phyloP scores from a whole-genome alignment of 2,888 invertebrate species.

The Meteorus cinctellus region DNA sequence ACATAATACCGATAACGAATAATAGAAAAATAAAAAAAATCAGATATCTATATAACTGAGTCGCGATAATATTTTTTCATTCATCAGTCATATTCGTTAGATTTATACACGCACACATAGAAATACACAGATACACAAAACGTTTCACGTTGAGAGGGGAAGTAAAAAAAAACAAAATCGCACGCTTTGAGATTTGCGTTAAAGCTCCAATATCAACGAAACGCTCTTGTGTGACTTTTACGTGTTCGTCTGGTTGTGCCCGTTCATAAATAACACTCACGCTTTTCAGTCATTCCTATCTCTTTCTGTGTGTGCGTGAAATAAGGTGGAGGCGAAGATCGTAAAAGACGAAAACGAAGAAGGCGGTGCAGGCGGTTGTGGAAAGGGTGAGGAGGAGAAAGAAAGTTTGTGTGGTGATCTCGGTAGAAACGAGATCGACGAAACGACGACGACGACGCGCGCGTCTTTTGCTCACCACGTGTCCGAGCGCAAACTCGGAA shows the following conservation, averaged over 20 bases:
- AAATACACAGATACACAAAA: background rate
- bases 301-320: constrained; percentile 7
- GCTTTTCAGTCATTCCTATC: background rate
- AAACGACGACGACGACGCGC: constrained; percentile 43
- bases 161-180: constrained; percentile 7
- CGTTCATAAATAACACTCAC: background rate
- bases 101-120: background rate
- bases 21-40: constrained; percentile 4
- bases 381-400: constrained; percentile 27
- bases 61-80: background rate
- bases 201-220: constrained; percentile 1
- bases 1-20: constrained; percentile 4
- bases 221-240: constrained; percentile 2
- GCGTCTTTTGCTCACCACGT: constrained; percentile 51
- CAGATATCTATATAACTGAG: background rate
- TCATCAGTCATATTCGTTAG: background rate
- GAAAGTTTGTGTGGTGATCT: background rate
- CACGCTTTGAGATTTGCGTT: constrained; percentile 1
- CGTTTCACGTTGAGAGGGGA: background rate
- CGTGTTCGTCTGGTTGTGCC: background rate
- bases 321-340: constrained; percentile 36
- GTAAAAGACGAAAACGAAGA: constrained; percentile 29
- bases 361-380: constrained; percentile 11
- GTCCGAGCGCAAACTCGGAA: constrained; percentile 60
- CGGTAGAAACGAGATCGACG: constrained; percentile 18